Evolutionary conservation across 2,797 vertebrate genomes (phyloP).

Genomic region (Smutsia temminckii): DNA sequence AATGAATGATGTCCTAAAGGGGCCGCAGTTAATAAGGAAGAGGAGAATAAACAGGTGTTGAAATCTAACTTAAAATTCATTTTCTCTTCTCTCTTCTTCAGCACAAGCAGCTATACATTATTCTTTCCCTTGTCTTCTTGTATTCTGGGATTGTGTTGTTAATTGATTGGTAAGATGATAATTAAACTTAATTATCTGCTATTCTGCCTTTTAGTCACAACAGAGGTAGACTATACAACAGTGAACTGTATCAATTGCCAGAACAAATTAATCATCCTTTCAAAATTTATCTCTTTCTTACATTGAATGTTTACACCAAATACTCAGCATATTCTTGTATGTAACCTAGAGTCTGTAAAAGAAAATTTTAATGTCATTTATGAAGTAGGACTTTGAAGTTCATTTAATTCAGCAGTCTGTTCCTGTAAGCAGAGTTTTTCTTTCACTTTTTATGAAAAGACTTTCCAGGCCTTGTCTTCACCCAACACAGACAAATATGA

Average conservation of each 20-base stretch:
- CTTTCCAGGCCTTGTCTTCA: background rate
- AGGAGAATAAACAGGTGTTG: background rate
- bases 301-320: background rate
- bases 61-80: background rate
- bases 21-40: background rate
- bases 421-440: background rate
- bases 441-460: background rate
- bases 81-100: background rate
- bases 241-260: constrained; percentile 6
- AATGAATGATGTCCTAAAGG: background rate
- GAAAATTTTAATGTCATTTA: background rate
- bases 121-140: background rate
- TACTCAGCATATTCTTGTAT: constrained; percentile 24
- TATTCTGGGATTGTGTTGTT: background rate
- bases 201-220: constrained; percentile 46
- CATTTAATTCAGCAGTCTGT: background rate
- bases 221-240: background rate
- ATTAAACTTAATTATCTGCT: constrained; percentile 44
- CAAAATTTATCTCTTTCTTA: background rate
- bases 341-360: background rate
- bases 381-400: background rate
- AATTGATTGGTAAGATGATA: background rate
- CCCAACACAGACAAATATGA: background rate
- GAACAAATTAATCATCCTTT: constrained; percentile 31
- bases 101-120: background rate